phyloP scores from a whole-genome alignment of 2,888 invertebrate species.

The Cerceris ruficornis region DNA sequence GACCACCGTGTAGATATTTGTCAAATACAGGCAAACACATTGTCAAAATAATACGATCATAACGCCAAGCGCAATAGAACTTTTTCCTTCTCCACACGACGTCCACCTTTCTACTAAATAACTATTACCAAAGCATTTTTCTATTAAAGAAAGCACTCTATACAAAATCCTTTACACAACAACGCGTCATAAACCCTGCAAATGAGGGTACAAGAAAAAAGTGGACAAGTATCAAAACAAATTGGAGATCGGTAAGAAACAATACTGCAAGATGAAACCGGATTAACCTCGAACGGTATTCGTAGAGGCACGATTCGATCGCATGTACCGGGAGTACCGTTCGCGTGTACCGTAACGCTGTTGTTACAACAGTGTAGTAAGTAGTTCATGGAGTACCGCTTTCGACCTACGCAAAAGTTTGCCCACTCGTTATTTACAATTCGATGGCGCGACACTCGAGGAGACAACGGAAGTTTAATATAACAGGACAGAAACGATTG shows the following conservation, averaged over 20 bases:
- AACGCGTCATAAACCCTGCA: too few relatives aligned
- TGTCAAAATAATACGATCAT: too few relatives aligned
- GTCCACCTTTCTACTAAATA: too few relatives aligned
- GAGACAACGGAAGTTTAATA: conserved; percentile 21
- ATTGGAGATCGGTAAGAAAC: conserved; percentile 27
- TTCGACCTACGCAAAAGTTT: conserved; percentile 45
- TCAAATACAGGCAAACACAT: too few relatives aligned
- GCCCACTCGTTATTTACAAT: conserved; percentile 31
- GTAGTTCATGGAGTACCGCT: conserved; percentile 50
- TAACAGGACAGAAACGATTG: neutral
- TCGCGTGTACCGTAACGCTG: conserved; percentile 55
- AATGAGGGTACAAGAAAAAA: too few relatives aligned
- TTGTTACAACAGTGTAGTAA: conserved; percentile 41
- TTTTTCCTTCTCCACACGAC: too few relatives aligned
- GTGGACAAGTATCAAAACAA: too few relatives aligned
- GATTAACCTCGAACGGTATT: conserved; percentile 58
- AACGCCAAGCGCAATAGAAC: too few relatives aligned
- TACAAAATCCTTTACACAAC: too few relatives aligned
- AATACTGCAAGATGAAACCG: conserved; percentile 44
- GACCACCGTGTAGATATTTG: too few relatives aligned
- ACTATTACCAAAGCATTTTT: too few relatives aligned
- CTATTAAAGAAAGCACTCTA: too few relatives aligned
- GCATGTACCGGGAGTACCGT: conserved; percentile 52
- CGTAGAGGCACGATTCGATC: conserved; percentile 41
- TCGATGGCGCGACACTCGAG: conserved; percentile 27